Conservation (phyloP, 92 coral and sea anemone species). For the Porites rus region DNA sequence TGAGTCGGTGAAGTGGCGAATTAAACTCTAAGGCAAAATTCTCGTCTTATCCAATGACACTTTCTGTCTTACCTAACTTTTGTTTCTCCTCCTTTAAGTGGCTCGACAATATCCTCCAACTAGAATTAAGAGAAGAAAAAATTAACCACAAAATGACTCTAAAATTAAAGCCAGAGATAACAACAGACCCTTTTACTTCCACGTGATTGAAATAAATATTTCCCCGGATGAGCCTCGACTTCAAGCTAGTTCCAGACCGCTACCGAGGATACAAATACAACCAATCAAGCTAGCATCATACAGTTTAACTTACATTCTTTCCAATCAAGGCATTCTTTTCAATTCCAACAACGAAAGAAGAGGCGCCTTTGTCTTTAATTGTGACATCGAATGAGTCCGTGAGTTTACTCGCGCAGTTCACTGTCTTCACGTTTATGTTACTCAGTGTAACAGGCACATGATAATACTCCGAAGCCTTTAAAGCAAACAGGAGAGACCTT, state of each 20-base stretch:
- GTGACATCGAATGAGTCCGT: constrained; percentile 64
- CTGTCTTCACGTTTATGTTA: constrained; percentile 72
- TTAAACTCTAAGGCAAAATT: neutral
- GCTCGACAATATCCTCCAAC: constrained; percentile 67
- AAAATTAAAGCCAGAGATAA: too few species aligned
- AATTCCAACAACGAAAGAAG: constrained; percentile 76
- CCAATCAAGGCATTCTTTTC: constrained; percentile 69
- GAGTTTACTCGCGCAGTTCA: constrained; percentile 69
- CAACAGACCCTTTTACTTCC: too few species aligned
- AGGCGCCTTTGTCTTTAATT: constrained; percentile 77
- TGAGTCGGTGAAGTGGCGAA: neutral
- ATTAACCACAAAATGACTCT: too few species aligned
- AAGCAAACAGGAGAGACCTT: neutral
- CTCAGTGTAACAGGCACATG: constrained; percentile 86
- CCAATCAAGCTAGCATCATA: too few species aligned
- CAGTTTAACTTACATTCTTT: constrained; percentile 53
- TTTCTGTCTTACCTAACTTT: constrained; percentile 66
- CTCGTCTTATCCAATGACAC: neutral
- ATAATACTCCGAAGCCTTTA: constrained; percentile 74
- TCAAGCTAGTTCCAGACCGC: too few species aligned
- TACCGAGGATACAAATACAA: too few species aligned
- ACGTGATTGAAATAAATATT: too few species aligned
- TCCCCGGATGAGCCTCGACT: too few species aligned
- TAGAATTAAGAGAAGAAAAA: neutral
- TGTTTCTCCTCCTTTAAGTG: constrained; percentile 77